These are phyloP conservation scores for Archaeoteleia sp. DNA, from an alignment of 2,888 invertebrate genomes.

Conservation along the genomic window DNA sequence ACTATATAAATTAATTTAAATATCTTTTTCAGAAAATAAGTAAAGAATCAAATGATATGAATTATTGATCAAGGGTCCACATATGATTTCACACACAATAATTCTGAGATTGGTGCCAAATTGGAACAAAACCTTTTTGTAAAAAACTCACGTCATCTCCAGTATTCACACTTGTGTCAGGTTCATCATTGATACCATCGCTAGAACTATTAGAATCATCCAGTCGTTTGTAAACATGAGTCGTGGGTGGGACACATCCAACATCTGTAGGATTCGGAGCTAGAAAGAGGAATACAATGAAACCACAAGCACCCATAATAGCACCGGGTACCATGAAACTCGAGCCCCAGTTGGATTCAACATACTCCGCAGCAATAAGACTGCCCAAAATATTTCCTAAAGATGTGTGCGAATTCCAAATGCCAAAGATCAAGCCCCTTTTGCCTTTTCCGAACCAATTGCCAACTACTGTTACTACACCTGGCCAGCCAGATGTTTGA, in stretches of 20 bases:
- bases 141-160: constrained; percentile 66
- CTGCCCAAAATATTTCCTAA: constrained; percentile 96
- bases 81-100: no score
- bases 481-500: constrained; percentile 98
- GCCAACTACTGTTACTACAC: constrained; percentile 93
- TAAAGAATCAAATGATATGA: no score
- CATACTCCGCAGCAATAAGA: constrained; percentile 90
- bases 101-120: no score
- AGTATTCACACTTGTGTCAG: constrained; percentile 40
- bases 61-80: no score
- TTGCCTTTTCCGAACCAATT: constrained; percentile 97
- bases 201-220: constrained; percentile 66
- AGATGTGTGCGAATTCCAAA: constrained; percentile 98
- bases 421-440: constrained; percentile 92
- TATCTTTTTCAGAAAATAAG: not conserved
- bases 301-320: constrained; percentile 84
- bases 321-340: constrained; percentile 94
- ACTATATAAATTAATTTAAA: no score
- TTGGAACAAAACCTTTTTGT: no score
- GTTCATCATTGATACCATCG: constrained; percentile 57
- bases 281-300: constrained; percentile 87
- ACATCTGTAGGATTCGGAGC: constrained; percentile 89
- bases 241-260: constrained; percentile 77
- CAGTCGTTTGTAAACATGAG: constrained; percentile 62
- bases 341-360: constrained; percentile 91